Evolutionary conservation across 1,140 invertebrate genomes (phyloP).

Genomic region (Cydia pomonella): DNA sequence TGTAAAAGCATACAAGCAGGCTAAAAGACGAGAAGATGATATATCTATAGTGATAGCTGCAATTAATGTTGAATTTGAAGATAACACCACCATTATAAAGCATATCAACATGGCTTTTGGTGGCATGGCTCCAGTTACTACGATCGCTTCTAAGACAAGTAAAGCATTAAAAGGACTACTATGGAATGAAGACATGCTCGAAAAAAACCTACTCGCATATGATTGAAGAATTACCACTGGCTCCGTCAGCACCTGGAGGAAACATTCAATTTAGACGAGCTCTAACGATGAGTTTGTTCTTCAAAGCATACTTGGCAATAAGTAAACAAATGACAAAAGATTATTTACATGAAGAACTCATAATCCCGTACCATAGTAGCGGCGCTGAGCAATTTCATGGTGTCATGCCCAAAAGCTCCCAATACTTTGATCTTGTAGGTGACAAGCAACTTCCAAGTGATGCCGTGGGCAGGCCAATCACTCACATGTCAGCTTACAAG

Average conservation of each 20-base stretch:
- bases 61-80: conserved; percentile 85
- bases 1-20: conserved; percentile 95
- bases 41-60: conserved; percentile 97
- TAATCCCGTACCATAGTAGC: conserved; percentile 79
- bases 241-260: conserved; percentile 92
- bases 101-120: conserved; percentile 89
- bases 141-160: conserved; percentile 88
- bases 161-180: conserved; percentile 83
- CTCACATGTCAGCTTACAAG: conserved; percentile 92
- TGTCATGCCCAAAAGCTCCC: conserved; percentile 86
- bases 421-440: conserved; percentile 89
- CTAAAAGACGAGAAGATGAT: conserved; percentile 95
- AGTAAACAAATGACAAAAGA: conserved; percentile 80
- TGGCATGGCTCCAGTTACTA: conserved; percentile 95
- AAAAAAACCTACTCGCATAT: conserved; percentile 84
- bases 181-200: conserved; percentile 89
- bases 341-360: conserved; percentile 72
- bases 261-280: conserved; percentile 92
- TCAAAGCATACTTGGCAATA: conserved; percentile 92
- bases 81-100: conserved; percentile 82
- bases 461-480: conserved; percentile 90
- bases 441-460: conserved; percentile 85
- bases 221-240: conserved; percentile 89
- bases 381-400: conserved; percentile 85
- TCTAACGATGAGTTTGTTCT: conserved; percentile 93